Evolutionary conservation across 2,888 invertebrate species (phyloP).

Genomic region (Mystacides longicornis): DNA sequence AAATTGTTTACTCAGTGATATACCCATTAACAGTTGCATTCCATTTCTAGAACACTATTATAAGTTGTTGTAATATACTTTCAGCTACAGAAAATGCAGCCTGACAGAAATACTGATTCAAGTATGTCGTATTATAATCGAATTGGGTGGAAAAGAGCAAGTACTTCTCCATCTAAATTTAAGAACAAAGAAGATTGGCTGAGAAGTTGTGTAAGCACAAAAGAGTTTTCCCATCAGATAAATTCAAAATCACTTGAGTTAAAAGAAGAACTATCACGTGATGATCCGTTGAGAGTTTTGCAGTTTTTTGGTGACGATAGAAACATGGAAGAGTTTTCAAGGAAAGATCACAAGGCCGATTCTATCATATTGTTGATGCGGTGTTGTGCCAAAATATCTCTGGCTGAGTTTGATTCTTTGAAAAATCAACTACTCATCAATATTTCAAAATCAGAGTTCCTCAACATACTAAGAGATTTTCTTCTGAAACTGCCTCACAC

Average conservation of each 20-base stretch:
- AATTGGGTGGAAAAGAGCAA: too few species aligned
- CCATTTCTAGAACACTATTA: too few species aligned
- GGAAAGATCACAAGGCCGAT: not conserved
- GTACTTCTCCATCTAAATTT: too few species aligned
- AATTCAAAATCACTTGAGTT: not conserved
- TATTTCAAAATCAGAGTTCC: slow-evolving; percentile 4
- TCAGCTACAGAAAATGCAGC: too few species aligned
- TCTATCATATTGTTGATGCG: not conserved
- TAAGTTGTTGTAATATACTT: too few species aligned
- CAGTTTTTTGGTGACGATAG: not conserved
- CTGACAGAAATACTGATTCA: too few species aligned
- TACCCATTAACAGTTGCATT: too few species aligned
- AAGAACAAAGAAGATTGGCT: too few species aligned
- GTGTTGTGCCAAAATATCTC: slow-evolving; percentile 3
- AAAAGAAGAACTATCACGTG: not conserved
- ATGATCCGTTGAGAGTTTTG: not conserved
- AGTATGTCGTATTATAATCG: too few species aligned
- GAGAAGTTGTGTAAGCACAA: too few species aligned
- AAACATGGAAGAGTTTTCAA: slow-evolving; percentile 4
- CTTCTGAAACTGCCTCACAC: not conserved
- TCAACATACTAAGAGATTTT: slow-evolving; percentile 1
- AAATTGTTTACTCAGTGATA: too few species aligned
- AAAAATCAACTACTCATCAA: slow-evolving; percentile 1
- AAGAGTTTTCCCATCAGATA: too few species aligned
- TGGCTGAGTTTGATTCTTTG: not conserved